Percentiles rank a stretch among this genome's conserved stretches.
phyloP scores from a whole-genome alignment of 2,888 invertebrate genomes.

The Nemurella pictetii region DNA sequence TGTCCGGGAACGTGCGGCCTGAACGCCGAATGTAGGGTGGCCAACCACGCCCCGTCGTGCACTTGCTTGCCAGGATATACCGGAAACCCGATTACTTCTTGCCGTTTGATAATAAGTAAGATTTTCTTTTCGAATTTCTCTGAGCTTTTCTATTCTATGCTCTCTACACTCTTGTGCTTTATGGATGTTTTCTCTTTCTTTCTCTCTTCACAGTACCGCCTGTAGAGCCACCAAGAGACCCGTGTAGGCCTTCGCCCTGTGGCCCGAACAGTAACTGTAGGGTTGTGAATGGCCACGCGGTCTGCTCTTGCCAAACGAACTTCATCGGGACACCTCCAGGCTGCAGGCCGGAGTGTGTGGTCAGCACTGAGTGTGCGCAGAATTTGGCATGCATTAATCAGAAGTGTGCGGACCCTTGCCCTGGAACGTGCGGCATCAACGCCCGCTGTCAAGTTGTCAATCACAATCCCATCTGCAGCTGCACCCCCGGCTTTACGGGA shows the following conservation, averaged over 20 bases:
- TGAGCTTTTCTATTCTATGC: too few species aligned
- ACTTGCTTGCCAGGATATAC: conserved; percentile 72
- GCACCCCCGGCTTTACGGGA: conserved; percentile 63
- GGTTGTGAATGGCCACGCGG: conserved; percentile 68
- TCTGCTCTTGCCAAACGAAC: conserved; percentile 70
- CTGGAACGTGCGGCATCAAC: conserved; percentile 72
- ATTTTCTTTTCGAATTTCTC: conserved; percentile 20
- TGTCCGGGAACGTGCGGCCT: conserved; percentile 81
- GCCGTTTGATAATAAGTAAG: conserved; percentile 55
- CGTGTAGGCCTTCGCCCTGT: conserved; percentile 78
- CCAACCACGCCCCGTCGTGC: conserved; percentile 81
- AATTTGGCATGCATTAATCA: conserved; percentile 68
- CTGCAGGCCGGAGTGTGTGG: conserved; percentile 73
- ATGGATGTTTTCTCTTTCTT: conserved; percentile 25
- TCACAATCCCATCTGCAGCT: conserved; percentile 72
- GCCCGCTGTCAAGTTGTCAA: conserved; percentile 72
- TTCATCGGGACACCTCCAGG: conserved; percentile 68
- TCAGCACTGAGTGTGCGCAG: conserved; percentile 70
- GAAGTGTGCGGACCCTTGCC: conserved; percentile 73
- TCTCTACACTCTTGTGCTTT: conserved; percentile 29
- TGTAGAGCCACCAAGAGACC: conserved; percentile 53
- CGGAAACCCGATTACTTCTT: conserved; percentile 77
- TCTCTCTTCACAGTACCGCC: conserved; percentile 36
- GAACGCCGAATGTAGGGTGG: conserved; percentile 80
- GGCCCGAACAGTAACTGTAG: conserved; percentile 81